Conservation (phyloP, 2,113 vertebrate species). For the Callocephalon fimbriatum region DNA sequence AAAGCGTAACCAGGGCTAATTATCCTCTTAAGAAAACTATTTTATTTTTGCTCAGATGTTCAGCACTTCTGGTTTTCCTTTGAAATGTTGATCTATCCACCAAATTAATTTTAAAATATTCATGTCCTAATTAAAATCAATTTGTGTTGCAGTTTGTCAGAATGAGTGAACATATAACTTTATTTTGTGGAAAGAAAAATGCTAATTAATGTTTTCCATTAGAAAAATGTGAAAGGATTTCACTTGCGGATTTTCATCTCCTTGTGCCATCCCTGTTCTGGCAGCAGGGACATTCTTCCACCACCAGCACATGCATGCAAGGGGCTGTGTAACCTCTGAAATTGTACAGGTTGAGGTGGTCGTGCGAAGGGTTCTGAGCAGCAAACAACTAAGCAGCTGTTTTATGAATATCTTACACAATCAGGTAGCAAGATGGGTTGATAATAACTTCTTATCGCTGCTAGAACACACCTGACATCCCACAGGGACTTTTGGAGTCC, state of each 20-base stretch:
- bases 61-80: slow-evolving; percentile 71
- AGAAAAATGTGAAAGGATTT: background rate
- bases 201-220: slow-evolving; percentile 58
- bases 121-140: slow-evolving; percentile 77
- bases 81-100: slow-evolving; percentile 72
- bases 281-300: background rate
- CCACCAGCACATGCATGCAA: background rate
- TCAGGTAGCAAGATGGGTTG: background rate
- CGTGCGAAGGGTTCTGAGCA: background rate
- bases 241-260: background rate
- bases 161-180: slow-evolving; percentile 58
- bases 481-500: background rate
- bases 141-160: slow-evolving; percentile 69
- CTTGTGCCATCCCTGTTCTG: background rate
- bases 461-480: slow-evolving; percentile 34
- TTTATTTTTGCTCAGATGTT: slow-evolving; percentile 71
- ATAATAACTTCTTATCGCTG: background rate
- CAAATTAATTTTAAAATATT: slow-evolving; percentile 77
- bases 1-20: slow-evolving; percentile 56
- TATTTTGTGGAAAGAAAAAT: slow-evolving; percentile 50
- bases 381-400: background rate
- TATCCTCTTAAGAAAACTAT: slow-evolving; percentile 63
- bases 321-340: background rate
- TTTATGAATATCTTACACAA: background rate
- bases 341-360: background rate